Percentiles rank a stretch among this genome's conserved stretches.
Evolutionary conservation across 1,140 invertebrate genomes (phyloP).

Genomic region (Aphis craccivora): DNA sequence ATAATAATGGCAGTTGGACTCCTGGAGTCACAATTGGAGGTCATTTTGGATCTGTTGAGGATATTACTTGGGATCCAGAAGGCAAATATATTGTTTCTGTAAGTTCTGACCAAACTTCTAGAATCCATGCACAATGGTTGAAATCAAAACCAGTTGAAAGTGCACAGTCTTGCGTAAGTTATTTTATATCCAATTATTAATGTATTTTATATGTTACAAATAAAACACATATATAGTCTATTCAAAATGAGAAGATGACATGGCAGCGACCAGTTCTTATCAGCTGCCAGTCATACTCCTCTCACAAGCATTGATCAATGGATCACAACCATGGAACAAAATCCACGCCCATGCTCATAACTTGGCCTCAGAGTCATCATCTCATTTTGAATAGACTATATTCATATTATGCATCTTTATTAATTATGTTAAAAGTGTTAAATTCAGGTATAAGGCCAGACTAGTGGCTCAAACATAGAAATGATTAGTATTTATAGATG

Average conservation of each 20-base stretch:
- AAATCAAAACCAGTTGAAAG: background rate
- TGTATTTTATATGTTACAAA: background rate
- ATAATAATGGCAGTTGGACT: constrained; percentile 68
- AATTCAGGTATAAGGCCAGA: background rate
- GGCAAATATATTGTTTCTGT: constrained; percentile 77
- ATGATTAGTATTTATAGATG: background rate
- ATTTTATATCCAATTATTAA: background rate
- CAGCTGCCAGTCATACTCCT: too few species aligned
- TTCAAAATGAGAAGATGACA: too few species aligned
- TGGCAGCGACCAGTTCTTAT: too few species aligned
- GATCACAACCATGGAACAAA: too few species aligned
- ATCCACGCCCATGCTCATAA: too few species aligned
- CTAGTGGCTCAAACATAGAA: background rate
- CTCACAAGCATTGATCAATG: too few species aligned
- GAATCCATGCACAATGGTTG: constrained; percentile 81
- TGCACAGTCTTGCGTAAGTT: constrained; percentile 15
- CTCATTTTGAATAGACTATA: too few species aligned
- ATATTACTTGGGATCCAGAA: constrained; percentile 84
- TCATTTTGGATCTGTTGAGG: constrained; percentile 85
- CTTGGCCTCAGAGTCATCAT: too few species aligned
- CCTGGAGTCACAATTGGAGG: constrained; percentile 80
- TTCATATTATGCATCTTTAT: background rate
- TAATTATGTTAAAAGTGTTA: background rate
- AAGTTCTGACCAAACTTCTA: constrained; percentile 87
- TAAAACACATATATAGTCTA: too few species aligned